Conservation (phyloP, 2,797 vertebrate species). For the Ciconia nigra region DNA sequence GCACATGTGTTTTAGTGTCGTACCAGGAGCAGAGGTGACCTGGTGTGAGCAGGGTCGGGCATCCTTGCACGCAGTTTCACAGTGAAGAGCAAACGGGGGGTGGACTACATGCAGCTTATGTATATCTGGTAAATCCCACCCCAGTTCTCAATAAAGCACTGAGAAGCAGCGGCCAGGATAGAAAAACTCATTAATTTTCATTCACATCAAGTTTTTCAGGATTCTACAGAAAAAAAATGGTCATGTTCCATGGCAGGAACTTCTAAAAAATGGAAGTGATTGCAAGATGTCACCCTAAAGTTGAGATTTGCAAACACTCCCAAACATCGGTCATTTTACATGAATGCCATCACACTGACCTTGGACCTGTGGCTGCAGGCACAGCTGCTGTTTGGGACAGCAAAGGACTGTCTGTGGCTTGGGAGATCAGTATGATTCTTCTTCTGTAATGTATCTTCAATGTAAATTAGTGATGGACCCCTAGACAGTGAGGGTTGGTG, state of each 20-base stretch:
- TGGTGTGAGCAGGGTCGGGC: background rate
- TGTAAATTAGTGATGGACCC: background rate
- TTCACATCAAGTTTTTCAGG: background rate
- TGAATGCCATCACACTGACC: too few species aligned
- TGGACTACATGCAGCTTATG: background rate
- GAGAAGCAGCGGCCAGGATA: background rate
- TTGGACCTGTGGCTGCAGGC: background rate
- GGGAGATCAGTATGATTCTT: background rate
- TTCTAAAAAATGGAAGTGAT: background rate
- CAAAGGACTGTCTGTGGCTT: background rate
- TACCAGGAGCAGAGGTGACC: background rate
- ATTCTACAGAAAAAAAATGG: background rate
- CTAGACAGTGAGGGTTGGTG: background rate
- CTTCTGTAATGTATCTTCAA: background rate
- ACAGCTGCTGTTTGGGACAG: background rate
- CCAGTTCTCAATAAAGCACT: background rate
- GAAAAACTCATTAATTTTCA: background rate
- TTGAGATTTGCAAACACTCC: background rate
- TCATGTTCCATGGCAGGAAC: background rate
- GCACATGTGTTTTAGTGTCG: background rate
- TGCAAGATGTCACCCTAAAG: background rate
- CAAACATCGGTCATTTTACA: background rate
- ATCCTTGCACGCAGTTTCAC: background rate
- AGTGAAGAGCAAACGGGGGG: background rate
- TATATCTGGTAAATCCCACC: background rate